Percentiles rank a stretch among this genome's conserved stretches.
These are phyloP conservation scores for Diadegma fenestrale DNA, from an alignment of 2,888 invertebrate genomes.

Conservation along the genomic window DNA sequence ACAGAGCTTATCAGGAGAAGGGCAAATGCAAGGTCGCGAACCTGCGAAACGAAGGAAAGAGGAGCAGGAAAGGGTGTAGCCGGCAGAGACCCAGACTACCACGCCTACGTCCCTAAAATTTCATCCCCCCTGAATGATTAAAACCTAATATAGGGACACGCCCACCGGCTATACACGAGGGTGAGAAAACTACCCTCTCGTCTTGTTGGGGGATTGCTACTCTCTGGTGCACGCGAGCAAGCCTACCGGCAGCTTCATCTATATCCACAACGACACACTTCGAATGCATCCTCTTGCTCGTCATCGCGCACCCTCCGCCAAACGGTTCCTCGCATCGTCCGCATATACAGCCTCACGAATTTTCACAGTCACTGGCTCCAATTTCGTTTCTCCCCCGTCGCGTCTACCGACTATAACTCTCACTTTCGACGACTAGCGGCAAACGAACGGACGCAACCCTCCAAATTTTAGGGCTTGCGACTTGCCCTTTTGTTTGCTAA, in stretches of 20 bases:
- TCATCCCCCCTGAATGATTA: slow-evolving; percentile 83
- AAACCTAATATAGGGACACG: slow-evolving; percentile 85
- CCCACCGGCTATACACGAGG: slow-evolving; percentile 75
- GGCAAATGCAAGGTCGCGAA: slow-evolving; percentile 58
- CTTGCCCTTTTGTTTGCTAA: slow-evolving; percentile 17
- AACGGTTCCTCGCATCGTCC: slow-evolving; percentile 67
- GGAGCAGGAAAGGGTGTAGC: slow-evolving; percentile 82
- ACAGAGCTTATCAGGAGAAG: slow-evolving; percentile 45
- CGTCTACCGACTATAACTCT: slow-evolving; percentile 63
- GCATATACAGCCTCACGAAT: slow-evolving; percentile 74
- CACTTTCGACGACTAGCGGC: slow-evolving; percentile 24
- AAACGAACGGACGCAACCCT: slow-evolving; percentile 4
- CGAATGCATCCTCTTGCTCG: slow-evolving; percentile 45
- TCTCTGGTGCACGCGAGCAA: slow-evolving; percentile 56
- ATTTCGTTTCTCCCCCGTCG: slow-evolving; percentile 74
- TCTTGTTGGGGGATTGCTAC: slow-evolving; percentile 24
- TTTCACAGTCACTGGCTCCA: slow-evolving; percentile 81
- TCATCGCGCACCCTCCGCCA: slow-evolving; percentile 50
- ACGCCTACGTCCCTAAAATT: slow-evolving; percentile 84
- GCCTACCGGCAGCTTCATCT: slow-evolving; percentile 2
- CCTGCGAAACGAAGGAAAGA: slow-evolving; percentile 72
- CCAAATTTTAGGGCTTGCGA: not conserved
- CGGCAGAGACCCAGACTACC: slow-evolving; percentile 84
- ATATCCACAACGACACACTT: slow-evolving; percentile 29
- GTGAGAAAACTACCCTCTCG: slow-evolving; percentile 57